Conservation (phyloP, 2,888 invertebrate genomes). For the Agrochola macilenta region DNA sequence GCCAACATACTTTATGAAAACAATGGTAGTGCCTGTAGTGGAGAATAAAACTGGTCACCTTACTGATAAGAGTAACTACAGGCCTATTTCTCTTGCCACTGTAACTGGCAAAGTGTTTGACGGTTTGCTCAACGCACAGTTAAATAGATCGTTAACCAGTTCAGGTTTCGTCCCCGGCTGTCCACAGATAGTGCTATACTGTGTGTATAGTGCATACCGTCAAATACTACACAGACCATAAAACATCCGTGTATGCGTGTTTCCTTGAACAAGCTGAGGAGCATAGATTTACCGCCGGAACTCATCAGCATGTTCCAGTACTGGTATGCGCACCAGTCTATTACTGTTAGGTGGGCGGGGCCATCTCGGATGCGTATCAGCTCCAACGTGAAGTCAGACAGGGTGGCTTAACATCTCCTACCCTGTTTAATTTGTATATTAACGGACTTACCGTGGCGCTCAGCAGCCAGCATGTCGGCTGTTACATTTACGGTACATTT, state of each 20-base stretch:
- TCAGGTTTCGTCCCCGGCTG: neutral
- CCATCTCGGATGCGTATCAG: too few relatives aligned
- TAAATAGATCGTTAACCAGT: neutral
- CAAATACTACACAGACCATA: conserved; percentile 3
- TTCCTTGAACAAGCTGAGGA: too few relatives aligned
- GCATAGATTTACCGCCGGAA: too few relatives aligned
- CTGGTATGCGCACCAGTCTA: too few relatives aligned
- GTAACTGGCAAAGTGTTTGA: neutral
- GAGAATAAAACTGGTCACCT: conserved; percentile 5
- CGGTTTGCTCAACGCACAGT: neutral
- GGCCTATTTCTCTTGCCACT: conserved; percentile 6
- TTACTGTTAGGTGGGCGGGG: too few relatives aligned
- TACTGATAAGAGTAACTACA: conserved; percentile 4
- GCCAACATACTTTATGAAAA: neutral
- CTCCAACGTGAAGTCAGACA: neutral
- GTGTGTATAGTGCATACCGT: neutral
- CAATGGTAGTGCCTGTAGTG: neutral
- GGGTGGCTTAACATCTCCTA: neutral
- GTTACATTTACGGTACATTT: neutral
- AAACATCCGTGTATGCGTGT: too few relatives aligned
- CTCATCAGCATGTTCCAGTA: too few relatives aligned
- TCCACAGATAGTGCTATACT: neutral
- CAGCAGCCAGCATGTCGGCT: neutral
- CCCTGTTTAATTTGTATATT: neutral
- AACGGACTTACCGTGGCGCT: neutral